A percentile compares a stretch with the other conserved stretches of the same genome.
These are phyloP conservation scores for Asarcornis scutulata DNA, from an alignment of 2,113 vertebrate genomes.

Conservation along the genomic window DNA sequence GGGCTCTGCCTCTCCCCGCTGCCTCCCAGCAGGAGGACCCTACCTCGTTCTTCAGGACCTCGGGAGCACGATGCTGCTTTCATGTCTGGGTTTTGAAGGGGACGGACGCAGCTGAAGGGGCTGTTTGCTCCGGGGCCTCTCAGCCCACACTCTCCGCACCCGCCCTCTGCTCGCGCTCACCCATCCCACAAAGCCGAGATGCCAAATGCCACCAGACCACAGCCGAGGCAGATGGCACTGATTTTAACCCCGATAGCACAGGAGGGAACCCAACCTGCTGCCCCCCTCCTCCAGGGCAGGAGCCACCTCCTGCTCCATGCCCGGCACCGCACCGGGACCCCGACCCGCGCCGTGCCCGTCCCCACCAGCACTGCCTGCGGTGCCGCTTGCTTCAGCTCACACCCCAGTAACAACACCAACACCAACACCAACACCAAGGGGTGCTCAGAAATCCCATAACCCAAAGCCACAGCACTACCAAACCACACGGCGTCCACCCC, in stretches of 20 bases:
- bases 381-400: neutral
- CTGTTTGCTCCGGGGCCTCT: neutral
- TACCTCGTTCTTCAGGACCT: neutral
- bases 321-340: accelerated
- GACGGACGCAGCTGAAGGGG: neutral
- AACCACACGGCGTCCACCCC: neutral
- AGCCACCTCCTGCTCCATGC: neutral
- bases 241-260: too few species aligned
- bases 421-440: neutral
- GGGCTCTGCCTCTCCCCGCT: neutral
- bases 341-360: accelerated
- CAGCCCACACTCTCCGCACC: neutral
- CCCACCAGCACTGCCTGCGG: neutral
- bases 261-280: neutral
- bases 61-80: neutral
- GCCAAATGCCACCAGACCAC: neutral
- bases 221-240: neutral
- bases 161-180: neutral
- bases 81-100: neutral
- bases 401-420: neutral
- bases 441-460: neutral
- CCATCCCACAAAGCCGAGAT: neutral
- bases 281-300: neutral
- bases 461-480: neutral
- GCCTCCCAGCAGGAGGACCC: neutral